These are phyloP conservation scores for Eira barbara DNA, from an alignment of 2,113 vertebrate species.

Conservation along the genomic window DNA sequence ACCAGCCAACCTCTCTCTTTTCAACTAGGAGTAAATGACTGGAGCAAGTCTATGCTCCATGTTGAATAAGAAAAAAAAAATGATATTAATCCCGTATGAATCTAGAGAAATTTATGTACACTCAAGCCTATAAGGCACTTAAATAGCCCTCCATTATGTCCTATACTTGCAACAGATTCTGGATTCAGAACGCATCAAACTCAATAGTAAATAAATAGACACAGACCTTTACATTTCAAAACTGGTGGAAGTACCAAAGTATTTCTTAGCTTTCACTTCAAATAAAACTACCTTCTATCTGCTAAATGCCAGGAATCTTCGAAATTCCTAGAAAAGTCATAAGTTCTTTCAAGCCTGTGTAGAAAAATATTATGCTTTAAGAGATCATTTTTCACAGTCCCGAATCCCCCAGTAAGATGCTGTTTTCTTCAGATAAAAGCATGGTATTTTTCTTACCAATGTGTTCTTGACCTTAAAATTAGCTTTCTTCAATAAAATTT, in stretches of 20 bases:
- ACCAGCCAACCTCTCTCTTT: background rate
- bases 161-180: background rate
- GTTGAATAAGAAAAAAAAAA: background rate
- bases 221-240: background rate
- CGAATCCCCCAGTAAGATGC: background rate
- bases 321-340: background rate
- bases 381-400: background rate
- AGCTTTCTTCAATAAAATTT: background rate
- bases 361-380: slow-evolving; percentile 20
- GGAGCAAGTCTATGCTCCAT: background rate
- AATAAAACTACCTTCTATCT: background rate
- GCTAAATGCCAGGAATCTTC: slow-evolving; percentile 16
- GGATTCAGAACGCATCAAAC: background rate
- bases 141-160: background rate
- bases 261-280: slow-evolving; percentile 33
- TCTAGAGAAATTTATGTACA: background rate
- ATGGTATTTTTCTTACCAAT: background rate
- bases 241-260: background rate
- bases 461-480: background rate
- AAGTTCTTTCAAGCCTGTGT: slow-evolving; percentile 3
- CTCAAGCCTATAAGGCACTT: background rate
- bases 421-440: slow-evolving; percentile 32
- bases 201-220: background rate
- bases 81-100: background rate
- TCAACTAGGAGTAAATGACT: background rate